Evolutionary conservation across 2,113 vertebrate species (phyloP).

Genomic region (Peromyscus californicus): DNA sequence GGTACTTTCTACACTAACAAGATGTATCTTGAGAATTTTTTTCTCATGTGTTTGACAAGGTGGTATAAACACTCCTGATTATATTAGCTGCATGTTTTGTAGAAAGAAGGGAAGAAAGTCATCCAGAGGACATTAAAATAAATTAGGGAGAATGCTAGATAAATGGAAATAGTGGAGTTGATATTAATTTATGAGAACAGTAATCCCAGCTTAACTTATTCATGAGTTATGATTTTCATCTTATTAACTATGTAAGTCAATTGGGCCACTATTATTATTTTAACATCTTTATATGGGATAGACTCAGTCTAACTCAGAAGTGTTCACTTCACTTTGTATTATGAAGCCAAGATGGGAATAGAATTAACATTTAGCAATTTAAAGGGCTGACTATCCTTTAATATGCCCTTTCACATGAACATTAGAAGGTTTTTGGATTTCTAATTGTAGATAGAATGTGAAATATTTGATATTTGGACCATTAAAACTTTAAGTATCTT

Average conservation of each 20-base stretch:
- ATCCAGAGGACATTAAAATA: conserved; percentile 9
- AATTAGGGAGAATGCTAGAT: not conserved
- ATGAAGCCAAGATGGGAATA: not conserved
- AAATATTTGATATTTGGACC: conserved; percentile 33
- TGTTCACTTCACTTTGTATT: conserved; percentile 56
- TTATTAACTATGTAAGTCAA: conserved; percentile 24
- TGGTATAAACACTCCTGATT: not conserved
- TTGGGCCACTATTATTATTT: not conserved
- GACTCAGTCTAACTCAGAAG: not conserved
- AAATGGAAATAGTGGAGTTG: not conserved
- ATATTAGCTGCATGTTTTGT: not conserved
- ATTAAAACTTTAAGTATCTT: conserved; percentile 32
- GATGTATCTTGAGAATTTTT: conserved; percentile 40
- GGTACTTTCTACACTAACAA: conserved; percentile 15
- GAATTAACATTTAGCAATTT: conserved; percentile 3
- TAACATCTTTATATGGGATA: not conserved
- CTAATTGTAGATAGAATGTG: not conserved
- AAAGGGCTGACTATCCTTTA: not conserved
- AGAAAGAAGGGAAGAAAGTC: not conserved
- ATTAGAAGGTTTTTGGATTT: conserved; percentile 32
- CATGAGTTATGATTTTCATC: not conserved
- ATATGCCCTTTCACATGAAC: not conserved
- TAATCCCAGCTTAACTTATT: not conserved
- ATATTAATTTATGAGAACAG: not conserved
- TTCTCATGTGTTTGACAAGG: conserved; percentile 36